phyloP scores from a whole-genome alignment of 2,113 vertebrate species.

The Archilochus colubris region DNA sequence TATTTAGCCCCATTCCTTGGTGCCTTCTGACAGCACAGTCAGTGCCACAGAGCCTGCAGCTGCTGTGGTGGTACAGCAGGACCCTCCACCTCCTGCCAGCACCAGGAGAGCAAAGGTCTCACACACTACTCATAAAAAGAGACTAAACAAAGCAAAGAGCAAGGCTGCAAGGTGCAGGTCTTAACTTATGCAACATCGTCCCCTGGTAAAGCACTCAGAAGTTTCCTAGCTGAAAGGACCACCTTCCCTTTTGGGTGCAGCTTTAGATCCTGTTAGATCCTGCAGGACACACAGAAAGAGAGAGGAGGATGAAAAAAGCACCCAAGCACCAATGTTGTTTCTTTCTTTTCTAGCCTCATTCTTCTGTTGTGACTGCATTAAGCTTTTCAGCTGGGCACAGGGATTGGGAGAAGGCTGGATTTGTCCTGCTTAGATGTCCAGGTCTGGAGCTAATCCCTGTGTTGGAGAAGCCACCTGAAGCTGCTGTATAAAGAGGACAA shows the following conservation, averaged over 20 bases:
- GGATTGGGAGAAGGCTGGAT: neutral
- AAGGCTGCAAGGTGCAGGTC: neutral
- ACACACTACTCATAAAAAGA: neutral
- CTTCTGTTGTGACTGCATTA: neutral
- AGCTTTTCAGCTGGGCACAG: neutral
- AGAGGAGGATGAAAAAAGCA: neutral
- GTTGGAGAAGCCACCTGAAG: neutral
- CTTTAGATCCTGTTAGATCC: too few species aligned
- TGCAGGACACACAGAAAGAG: neutral
- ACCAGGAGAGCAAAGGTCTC: neutral
- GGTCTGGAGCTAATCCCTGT: neutral
- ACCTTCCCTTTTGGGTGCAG: neutral
- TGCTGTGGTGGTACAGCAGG: neutral
- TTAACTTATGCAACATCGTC: neutral
- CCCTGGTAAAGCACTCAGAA: neutral
- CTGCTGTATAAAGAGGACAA: neutral
- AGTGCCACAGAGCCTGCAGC: neutral
- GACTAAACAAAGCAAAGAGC: neutral
- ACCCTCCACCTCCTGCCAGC: neutral
- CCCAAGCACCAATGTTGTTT: neutral
- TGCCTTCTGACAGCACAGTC: neutral
- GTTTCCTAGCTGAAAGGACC: neutral
- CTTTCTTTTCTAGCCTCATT: neutral
- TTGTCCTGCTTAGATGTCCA: neutral
- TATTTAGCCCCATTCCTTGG: neutral